Conservation (phyloP, 2,113 vertebrate species). For the Pyxicephalus adspersus region DNA sequence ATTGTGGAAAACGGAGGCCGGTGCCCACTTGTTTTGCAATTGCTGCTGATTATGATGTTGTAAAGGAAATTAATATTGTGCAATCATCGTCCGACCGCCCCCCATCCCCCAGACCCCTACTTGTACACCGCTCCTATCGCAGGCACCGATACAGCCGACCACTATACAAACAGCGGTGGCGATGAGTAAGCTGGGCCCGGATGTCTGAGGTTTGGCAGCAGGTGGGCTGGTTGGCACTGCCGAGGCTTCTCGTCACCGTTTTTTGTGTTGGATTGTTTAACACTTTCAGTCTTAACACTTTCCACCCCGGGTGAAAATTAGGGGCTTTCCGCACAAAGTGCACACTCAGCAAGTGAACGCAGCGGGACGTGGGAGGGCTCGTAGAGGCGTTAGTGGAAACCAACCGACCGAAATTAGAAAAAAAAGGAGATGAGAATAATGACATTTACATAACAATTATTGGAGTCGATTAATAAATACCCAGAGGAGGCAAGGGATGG, state of each 20-base stretch:
- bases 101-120: too few relatives aligned
- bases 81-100: too few relatives aligned
- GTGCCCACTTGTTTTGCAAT: too few relatives aligned
- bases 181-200: neutral
- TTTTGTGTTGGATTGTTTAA: neutral
- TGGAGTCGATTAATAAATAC: too few relatives aligned
- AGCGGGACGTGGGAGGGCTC: neutral
- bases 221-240: neutral
- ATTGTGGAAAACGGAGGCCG: too few relatives aligned
- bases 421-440: neutral
- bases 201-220: conserved; percentile 15
- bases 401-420: neutral
- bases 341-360: neutral
- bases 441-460: neutral
- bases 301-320: conserved; percentile 27
- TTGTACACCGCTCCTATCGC: too few relatives aligned
- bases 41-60: too few relatives aligned
- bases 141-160: too few relatives aligned
- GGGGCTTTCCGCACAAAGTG: conserved; percentile 21
- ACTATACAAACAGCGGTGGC: neutral
- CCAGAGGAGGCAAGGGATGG: too few relatives aligned
- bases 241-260: neutral
- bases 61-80: too few relatives aligned
- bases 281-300: conserved; percentile 41
- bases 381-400: conserved; percentile 22